Percentiles rank a stretch among this genome's conserved stretches.
Evolutionary conservation across 2,113 vertebrate species (phyloP).

Genomic region (Brienomyrus longianalis): DNA sequence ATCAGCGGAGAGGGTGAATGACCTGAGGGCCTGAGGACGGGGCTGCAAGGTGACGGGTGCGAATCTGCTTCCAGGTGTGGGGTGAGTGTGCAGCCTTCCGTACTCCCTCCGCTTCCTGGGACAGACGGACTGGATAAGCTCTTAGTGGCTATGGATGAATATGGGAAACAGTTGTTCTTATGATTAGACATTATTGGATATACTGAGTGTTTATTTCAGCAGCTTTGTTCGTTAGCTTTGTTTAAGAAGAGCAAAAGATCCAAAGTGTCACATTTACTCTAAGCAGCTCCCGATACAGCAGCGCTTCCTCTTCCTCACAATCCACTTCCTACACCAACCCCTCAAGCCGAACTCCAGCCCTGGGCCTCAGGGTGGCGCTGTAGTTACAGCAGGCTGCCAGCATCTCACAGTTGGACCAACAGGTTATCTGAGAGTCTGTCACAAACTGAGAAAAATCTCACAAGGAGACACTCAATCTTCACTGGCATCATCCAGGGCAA

Average conservation of each 20-base stretch:
- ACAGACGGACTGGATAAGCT: not conserved
- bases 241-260: not conserved
- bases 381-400: not conserved
- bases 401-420: not conserved
- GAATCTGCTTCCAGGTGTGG: too few relatives aligned
- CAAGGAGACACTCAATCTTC: not conserved
- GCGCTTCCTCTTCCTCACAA: not conserved
- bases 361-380: not conserved
- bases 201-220: not conserved
- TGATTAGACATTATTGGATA: not conserved
- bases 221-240: not conserved
- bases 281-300: not conserved
- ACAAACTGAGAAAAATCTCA: not conserved
- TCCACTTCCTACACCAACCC: not conserved
- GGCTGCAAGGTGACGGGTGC: not conserved
- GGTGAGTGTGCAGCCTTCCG: not conserved
- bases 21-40: not conserved
- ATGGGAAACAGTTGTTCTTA: not conserved
- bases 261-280: not conserved
- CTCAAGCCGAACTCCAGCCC: not conserved
- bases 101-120: not conserved
- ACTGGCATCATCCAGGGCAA: not conserved
- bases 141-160: not conserved
- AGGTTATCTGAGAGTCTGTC: not conserved
- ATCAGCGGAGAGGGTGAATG: not conserved